phyloP scores from a whole-genome alignment of 2,113 vertebrate genomes.

The Actinemys pallida region DNA sequence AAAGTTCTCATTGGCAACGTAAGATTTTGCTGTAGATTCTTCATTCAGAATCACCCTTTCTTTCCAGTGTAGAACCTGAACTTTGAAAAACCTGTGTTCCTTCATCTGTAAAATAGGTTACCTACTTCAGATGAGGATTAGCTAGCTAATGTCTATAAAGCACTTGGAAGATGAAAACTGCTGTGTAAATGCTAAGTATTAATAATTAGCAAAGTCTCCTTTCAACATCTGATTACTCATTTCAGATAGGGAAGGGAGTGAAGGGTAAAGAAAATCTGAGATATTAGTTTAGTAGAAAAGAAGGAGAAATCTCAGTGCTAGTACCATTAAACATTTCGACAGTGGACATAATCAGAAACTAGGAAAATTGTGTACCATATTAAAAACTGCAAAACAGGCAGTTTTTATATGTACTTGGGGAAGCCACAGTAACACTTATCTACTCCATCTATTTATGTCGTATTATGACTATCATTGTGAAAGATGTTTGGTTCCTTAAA shows the following conservation, averaged over 20 bases:
- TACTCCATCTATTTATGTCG: background rate
- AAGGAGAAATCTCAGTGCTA: background rate
- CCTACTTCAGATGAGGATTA: background rate
- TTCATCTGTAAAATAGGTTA: background rate
- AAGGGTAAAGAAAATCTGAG: background rate
- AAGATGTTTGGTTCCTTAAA: background rate
- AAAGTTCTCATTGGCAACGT: background rate
- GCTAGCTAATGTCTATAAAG: background rate
- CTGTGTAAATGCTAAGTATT: rapidly evolving
- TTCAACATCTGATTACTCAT: background rate
- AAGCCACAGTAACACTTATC: no score
- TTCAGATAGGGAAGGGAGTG: background rate
- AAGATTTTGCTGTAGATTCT: background rate
- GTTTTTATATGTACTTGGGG: background rate
- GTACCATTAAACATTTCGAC: background rate
- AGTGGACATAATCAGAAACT: background rate
- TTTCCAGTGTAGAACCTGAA: background rate
- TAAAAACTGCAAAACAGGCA: background rate
- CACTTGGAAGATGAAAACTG: background rate
- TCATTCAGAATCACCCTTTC: background rate
- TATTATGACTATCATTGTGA: background rate
- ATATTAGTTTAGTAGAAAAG: background rate
- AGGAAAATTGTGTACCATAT: background rate
- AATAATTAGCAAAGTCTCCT: background rate
- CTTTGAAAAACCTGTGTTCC: background rate